A percentile compares a stretch with the other conserved stretches of the same genome.
Conservation (phyloP, 1,140 invertebrate species). For the Sesamia nonagrioides region DNA sequence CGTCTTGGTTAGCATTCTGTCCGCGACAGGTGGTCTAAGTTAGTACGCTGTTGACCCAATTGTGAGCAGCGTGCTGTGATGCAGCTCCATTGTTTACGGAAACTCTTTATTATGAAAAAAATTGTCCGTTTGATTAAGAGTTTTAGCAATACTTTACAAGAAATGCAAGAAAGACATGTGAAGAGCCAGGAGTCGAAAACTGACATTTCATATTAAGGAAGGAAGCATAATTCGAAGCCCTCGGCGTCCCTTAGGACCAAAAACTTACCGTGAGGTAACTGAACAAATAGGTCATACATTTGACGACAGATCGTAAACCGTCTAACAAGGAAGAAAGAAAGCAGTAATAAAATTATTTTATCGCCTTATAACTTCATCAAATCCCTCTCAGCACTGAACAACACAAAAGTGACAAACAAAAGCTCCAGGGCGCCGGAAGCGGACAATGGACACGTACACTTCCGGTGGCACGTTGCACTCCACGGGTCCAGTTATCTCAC, state of each 20-base stretch:
- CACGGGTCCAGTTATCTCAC: slow-evolving; percentile 33
- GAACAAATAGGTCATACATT: background rate
- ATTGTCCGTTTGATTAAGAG: too few species aligned
- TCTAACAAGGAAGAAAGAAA: background rate
- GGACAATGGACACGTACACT: slow-evolving; percentile 34
- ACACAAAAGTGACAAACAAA: slow-evolving; percentile 25
- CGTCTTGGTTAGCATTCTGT: slow-evolving; percentile 51
- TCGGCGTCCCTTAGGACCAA: too few species aligned
- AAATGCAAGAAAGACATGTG: too few species aligned
- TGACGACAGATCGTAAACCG: background rate
- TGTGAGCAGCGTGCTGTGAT: slow-evolving; percentile 9
- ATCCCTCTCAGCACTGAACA: background rate
- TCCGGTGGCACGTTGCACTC: slow-evolving; percentile 34
- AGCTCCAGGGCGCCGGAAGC: slow-evolving; percentile 9
- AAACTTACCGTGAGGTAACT: background rate
- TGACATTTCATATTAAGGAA: too few species aligned
- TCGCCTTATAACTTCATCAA: background rate
- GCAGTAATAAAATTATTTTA: background rate
- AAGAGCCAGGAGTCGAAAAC: too few species aligned
- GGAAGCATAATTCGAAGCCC: too few species aligned
- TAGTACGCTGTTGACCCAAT: slow-evolving; percentile 49
- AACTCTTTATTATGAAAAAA: background rate
- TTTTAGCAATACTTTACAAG: background rate
- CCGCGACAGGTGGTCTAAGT: slow-evolving; percentile 51
- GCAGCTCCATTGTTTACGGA: background rate